A percentile compares a stretch with the other conserved stretches of the same genome.
These are phyloP conservation scores for Epinotia brunnichana DNA, from an alignment of 2,888 invertebrate genomes.

Conservation along the genomic window DNA sequence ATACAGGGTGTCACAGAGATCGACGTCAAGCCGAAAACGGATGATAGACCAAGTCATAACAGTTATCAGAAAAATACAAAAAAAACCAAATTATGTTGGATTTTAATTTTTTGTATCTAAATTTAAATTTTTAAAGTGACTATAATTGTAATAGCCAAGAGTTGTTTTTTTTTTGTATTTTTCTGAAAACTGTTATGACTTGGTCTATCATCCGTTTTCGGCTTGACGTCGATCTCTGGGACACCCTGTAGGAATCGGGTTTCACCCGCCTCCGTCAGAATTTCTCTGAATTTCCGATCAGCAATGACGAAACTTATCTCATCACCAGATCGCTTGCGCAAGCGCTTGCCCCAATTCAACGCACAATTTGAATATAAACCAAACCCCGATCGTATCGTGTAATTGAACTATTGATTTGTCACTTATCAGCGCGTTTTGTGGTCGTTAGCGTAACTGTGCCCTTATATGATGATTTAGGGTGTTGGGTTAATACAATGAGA, in stretches of 20 bases:
- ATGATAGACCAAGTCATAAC: too few relatives aligned
- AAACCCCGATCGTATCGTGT: conserved; percentile 50
- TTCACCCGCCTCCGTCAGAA: not conserved
- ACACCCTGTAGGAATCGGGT: not conserved
- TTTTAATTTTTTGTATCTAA: too few relatives aligned
- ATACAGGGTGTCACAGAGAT: too few relatives aligned
- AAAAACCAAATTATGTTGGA: too few relatives aligned
- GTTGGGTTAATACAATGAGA: conserved; percentile 3
- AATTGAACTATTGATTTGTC: conserved; percentile 75
- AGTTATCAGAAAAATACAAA: too few relatives aligned
- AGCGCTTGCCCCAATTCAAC: conserved; percentile 55
- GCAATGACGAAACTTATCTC: conserved; percentile 28
- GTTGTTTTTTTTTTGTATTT: too few relatives aligned
- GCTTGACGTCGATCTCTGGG: too few relatives aligned
- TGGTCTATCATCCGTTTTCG: too few relatives aligned
- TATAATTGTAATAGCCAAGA: too few relatives aligned
- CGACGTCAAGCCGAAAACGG: too few relatives aligned
- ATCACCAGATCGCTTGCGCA: conserved; percentile 18
- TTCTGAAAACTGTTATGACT: too few relatives aligned
- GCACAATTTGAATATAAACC: conserved; percentile 60
- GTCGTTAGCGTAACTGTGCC: conserved; percentile 15
- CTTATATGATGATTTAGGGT: conserved; percentile 17
- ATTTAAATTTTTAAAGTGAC: too few relatives aligned
- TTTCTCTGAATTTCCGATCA: conserved; percentile 1
- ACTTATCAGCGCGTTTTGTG: conserved; percentile 54